phyloP scores from a whole-genome alignment of 1,140 invertebrate genomes.

The Lordiphosa clarofinis region DNA sequence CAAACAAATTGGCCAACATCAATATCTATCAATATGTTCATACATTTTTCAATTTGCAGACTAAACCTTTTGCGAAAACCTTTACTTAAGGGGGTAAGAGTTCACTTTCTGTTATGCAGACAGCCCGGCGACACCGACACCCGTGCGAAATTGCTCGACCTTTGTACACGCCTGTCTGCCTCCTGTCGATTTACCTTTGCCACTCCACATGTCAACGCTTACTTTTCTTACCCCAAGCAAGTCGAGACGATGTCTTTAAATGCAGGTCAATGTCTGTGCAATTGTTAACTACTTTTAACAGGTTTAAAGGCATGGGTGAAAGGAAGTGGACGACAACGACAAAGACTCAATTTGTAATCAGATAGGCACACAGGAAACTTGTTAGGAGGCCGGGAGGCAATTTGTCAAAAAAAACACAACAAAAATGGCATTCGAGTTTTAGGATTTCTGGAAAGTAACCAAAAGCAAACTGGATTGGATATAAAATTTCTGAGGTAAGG shows the following conservation, averaged over 20 bases:
- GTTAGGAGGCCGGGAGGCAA: conserved; percentile 14
- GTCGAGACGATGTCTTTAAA: conserved; percentile 22
- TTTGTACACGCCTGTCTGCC: conserved; percentile 34
- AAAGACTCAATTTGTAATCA: conserved; percentile 21
- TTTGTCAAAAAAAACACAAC: conserved; percentile 18
- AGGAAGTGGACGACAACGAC: conserved; percentile 1
- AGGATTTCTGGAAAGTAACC: neutral
- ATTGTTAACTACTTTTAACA: conserved; percentile 30
- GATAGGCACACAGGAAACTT: conserved; percentile 11
- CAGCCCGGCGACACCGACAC: conserved; percentile 20
- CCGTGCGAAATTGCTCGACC: conserved; percentile 17
- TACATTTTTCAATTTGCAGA: conserved; percentile 21
- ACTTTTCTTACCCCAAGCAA: neutral
- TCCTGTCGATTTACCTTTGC: conserved; percentile 43
- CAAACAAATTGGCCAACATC: conserved; percentile 26
- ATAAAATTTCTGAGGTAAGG: too few relatives aligned
- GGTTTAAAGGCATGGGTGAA: conserved; percentile 8
- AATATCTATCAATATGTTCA: conserved; percentile 25
- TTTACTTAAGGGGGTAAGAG: neutral
- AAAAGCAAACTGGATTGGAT: neutral
- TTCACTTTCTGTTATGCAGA: neutral
- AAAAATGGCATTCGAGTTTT: neutral
- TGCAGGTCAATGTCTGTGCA: conserved; percentile 39
- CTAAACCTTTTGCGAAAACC: conserved; percentile 18
- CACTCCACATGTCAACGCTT: neutral